These are phyloP conservation scores for Rhinogobius similis DNA, from an alignment of 2,113 vertebrate genomes.

Conservation along the genomic window DNA sequence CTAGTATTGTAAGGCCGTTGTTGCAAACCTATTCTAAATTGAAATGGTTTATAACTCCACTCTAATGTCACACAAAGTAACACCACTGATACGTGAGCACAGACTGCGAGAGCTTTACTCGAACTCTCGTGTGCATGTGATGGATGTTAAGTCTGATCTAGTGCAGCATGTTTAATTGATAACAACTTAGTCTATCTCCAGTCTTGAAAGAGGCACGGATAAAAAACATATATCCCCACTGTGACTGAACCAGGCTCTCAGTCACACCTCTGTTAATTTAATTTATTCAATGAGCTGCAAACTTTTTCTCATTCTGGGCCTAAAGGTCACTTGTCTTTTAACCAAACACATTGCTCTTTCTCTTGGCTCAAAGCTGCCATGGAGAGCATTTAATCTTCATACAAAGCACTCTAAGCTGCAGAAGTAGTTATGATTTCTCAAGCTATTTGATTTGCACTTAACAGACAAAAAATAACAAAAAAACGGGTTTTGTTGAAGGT, in stretches of 20 bases:
- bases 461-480: neutral
- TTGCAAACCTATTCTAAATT: too few relatives aligned
- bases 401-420: conserved; percentile 53
- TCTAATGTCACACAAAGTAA: too few relatives aligned
- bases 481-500: conserved; percentile 27
- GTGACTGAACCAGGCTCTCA: neutral
- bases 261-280: neutral
- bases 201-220: neutral
- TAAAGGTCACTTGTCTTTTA: conserved; percentile 65
- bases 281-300: conserved; percentile 22
- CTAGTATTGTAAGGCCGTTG: too few relatives aligned
- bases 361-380: conserved; percentile 48
- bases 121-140: too few relatives aligned
- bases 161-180: too few relatives aligned
- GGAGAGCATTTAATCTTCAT: conserved; percentile 59
- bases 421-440: neutral
- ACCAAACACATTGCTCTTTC: conserved; percentile 46
- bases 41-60: too few relatives aligned
- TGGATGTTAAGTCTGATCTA: too few relatives aligned
- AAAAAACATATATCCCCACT: neutral
- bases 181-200: too few relatives aligned
- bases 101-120: too few relatives aligned
- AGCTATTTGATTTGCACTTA: neutral
- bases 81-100: too few relatives aligned
- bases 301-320: conserved; percentile 43